phyloP scores from a whole-genome alignment of 2,797 vertebrate genomes.

The Morelia viridis region DNA sequence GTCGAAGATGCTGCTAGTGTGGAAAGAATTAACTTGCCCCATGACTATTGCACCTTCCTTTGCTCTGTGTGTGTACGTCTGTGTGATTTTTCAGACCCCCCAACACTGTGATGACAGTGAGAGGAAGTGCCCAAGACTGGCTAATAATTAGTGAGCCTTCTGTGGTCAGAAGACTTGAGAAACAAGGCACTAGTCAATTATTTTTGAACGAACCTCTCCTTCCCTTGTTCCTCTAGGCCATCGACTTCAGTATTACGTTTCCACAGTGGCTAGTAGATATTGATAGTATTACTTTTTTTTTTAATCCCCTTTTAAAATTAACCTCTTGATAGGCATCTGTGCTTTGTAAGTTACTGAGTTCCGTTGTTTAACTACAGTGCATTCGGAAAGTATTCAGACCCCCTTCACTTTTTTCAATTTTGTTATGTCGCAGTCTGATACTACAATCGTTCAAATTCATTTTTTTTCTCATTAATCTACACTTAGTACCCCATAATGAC shows the following conservation, averaged over 20 bases:
- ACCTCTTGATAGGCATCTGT: not conserved
- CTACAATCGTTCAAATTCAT: no score
- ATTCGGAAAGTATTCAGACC: not conserved
- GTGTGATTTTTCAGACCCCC: no score
- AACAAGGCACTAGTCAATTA: not conserved
- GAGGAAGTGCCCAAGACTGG: not conserved
- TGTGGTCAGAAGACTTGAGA: not conserved
- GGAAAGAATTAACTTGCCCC: no score
- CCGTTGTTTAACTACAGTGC: not conserved
- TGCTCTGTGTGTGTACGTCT: no score
- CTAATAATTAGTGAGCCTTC: not conserved
- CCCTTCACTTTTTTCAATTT: no score
- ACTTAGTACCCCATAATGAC: no score
- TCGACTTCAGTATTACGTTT: not conserved
- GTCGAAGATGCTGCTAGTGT: no score
- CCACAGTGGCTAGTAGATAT: not conserved
- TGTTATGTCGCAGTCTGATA: no score
- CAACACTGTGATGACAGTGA: not conserved
- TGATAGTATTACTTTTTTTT: not conserved
- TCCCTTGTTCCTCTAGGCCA: not conserved
- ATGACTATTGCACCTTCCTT: no score
- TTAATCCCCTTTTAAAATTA: not conserved
- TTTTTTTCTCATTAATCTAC: no score
- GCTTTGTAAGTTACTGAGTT: not conserved
- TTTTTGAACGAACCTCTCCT: not conserved